These are phyloP conservation scores for Cephus sareptanus DNA, from an alignment of 2,888 invertebrate species.

Conservation along the genomic window DNA sequence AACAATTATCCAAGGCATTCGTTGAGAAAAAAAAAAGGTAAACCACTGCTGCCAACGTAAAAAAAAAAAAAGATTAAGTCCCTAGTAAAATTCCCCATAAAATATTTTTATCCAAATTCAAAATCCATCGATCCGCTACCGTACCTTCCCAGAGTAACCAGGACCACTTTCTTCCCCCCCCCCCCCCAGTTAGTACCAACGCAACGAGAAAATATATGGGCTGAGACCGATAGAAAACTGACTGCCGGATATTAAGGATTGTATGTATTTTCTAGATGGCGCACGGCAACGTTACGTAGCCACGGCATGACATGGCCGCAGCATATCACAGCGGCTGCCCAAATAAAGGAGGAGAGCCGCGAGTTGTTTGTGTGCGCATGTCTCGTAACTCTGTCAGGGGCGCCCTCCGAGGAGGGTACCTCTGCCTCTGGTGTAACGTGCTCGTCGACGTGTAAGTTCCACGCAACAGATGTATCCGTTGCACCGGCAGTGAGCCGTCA, in stretches of 20 bases:
- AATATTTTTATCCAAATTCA: not conserved
- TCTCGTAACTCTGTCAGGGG: conserved; percentile 22
- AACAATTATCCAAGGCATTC: not conserved
- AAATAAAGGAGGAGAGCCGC: conserved; percentile 16
- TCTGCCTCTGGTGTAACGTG: conserved; percentile 2
- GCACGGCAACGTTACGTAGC: not conserved
- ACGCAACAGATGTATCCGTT: conserved; percentile 18
- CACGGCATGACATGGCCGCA: not conserved
- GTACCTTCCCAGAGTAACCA: not conserved
- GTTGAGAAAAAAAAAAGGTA: not conserved
- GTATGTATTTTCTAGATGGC: conserved; percentile 3
- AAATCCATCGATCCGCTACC: not conserved
- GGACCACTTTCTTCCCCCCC: not conserved
- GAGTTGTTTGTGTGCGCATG: conserved; percentile 22
- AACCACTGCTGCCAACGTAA: not conserved
- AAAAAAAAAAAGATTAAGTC: not conserved
- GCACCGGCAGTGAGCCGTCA: conserved; percentile 19
- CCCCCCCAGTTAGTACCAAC: not conserved
- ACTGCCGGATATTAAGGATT: conserved; percentile 3
- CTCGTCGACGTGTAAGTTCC: conserved; percentile 17
- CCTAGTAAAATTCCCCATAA: not conserved
- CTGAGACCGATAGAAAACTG: conserved; percentile 7
- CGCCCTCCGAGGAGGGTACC: conserved; percentile 9
- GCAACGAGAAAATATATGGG: not conserved
- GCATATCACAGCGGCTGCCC: conserved; percentile 15